Evolutionary conservation across 2,113 vertebrate genomes (phyloP).

Genomic region (Vombatus ursinus): DNA sequence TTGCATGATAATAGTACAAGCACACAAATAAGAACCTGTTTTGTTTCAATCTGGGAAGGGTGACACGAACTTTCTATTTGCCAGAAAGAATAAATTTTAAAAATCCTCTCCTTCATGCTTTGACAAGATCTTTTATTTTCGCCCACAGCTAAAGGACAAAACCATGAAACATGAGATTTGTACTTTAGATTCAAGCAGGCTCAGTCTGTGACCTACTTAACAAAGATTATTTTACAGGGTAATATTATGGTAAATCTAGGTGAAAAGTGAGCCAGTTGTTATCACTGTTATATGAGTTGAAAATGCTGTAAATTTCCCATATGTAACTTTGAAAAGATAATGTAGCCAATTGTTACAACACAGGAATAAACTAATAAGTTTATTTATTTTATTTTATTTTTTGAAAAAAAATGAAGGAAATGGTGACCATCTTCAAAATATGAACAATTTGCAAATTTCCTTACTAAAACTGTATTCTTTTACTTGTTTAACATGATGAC

Average conservation of each 20-base stretch:
- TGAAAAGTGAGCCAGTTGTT: conserved; percentile 65
- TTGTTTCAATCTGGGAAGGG: neutral
- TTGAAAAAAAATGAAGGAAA: neutral
- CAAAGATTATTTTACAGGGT: conserved; percentile 60
- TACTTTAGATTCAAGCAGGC: conserved; percentile 47
- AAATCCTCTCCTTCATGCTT: neutral
- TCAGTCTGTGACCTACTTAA: conserved; percentile 65
- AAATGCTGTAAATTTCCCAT: conserved; percentile 54
- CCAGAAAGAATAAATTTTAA: neutral
- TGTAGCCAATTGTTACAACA: conserved; percentile 7
- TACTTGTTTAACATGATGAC: conserved; percentile 44
- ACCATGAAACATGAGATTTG: conserved; percentile 17
- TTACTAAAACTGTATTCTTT: conserved; percentile 14
- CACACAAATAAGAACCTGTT: neutral
- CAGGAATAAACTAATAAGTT: conserved; percentile 41
- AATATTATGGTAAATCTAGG: conserved; percentile 57
- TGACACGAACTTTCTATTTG: neutral
- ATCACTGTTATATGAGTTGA: conserved; percentile 46
- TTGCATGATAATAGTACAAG: neutral
- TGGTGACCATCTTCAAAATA: conserved; percentile 43
- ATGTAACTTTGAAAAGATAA: conserved; percentile 47
- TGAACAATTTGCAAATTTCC: neutral
- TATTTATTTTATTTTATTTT: neutral
- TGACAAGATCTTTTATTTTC: conserved; percentile 36
- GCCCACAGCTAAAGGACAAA: conserved; percentile 42